Base-by-base conservation (phyloP, 1,140 invertebrate genomes). In the Chrysopa pallens region DNA sequence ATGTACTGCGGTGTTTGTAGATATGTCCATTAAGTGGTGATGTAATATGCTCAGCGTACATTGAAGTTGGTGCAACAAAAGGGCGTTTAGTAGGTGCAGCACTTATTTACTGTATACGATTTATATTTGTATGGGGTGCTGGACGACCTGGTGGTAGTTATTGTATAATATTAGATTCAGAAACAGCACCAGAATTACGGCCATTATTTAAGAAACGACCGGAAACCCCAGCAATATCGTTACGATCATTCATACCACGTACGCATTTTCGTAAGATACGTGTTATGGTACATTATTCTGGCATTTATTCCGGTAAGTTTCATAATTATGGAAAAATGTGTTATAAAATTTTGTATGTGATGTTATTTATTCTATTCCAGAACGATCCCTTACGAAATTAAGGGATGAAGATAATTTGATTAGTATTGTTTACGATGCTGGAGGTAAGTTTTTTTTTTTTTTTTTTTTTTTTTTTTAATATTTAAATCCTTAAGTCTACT, bases 1-100 rank as follows among this genome's bases (percentile, higher is more conserved):
- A n/a, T n/a, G n/a, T n/a, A n/a, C n/a, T n/a, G n/a, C n/a, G n/a
- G n/a, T n/a, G 11, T 43, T 51, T 52, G 8, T 36, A 61, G 59
- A 53, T 61, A 42, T 61, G 59, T 49, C 57, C 59, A 42, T 42
- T 61, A 41, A 52, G 52, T 50, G 59, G 59, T 29, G 49, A 55
- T 48, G 58, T 61, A 45, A 45, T 61, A 38, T 59, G 59, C 43
- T 49, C 55, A 48, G 56, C 54, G 47, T 52, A 54, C 47, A 60
- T 61, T 46, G 58, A 57, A 57, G 55, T 61, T 41, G 57, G 54
- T 48, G 58, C 57, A 29, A 33, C 53, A 14, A 53, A 55, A 40
- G 38, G 45, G n/a, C 43, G 8, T 9, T 11, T 9, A 33, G n/a
- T 9, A 4, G 8, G 8, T 33, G n/a, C 8, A 11, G 8, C 31